Evolutionary conservation across 2,797 vertebrate species (phyloP), one percentile per base, ranked within the genome.

Genomic region (Helostoma temminkii): DNA sequence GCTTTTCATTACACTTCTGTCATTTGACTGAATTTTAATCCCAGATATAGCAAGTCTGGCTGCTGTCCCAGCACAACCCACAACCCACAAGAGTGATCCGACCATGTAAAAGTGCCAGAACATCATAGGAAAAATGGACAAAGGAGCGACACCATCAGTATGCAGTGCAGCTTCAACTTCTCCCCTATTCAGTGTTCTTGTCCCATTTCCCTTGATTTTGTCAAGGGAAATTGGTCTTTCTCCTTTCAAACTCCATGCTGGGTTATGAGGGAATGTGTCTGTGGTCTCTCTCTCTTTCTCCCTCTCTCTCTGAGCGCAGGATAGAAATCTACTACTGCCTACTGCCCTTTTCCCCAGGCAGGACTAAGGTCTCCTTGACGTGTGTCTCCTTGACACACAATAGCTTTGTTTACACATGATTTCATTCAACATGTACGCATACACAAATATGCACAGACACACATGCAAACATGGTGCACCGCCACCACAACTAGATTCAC

Each of bases 201-300:
- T 61, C 37, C 21, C 26, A 36, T 68, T 76, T 49, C 6, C 21
- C 56, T 50, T 64, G 26, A 66, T 69, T 69, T 67, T 74, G 75
- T 76, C 78, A 56, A 9, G 8, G 41, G n/a, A 42, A 42, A n/a
- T 42, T 18, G 41, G 52, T 76, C 64, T 42, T 25, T 55, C 61
- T 46, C 56, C 74, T 59, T 61, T 75, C 58, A 75, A 56, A 59
- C 67, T 68, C 53, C 86, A 63, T 24, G 15, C 5, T 65, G 69
- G 81, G 81, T 89, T 86, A 84, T 63, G 66, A 50, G 47, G 19
- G 54, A 82, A 82, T 83, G 74, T 48, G 59, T 70, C 70, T 54
- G 58, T 18, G 64, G 64, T 74, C 52, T 10, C 68, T 66, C 42
- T 30, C 37, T 56, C 66, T 74, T 49, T 10, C 68, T 66, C 42